phyloP scores from a whole-genome alignment of 2,797 vertebrate genomes.

The Luscinia megarhynchos region DNA sequence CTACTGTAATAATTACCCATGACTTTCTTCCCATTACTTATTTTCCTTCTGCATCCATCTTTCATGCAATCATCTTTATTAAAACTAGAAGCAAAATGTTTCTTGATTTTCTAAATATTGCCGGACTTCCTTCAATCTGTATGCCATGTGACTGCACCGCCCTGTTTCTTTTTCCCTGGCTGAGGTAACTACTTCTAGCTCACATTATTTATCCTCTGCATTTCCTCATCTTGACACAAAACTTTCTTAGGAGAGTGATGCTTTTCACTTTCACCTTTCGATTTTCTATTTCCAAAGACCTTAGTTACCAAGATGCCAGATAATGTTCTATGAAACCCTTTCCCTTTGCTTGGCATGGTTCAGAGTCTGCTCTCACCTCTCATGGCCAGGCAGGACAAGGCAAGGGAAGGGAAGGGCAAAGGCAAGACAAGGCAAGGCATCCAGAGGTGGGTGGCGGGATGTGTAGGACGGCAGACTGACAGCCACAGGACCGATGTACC shows the following conservation, averaged over 20 bases:
- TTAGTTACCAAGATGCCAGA: neutral
- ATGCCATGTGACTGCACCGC: neutral
- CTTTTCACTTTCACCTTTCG: neutral
- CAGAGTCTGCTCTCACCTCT: neutral
- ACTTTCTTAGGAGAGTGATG: neutral
- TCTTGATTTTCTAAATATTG: neutral
- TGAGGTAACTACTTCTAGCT: neutral
- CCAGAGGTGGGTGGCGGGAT: neutral
- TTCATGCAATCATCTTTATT: neutral
- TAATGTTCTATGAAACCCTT: neutral
- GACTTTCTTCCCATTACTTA: neutral
- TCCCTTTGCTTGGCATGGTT: neutral
- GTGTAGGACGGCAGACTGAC: neutral
- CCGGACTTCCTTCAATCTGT: neutral
- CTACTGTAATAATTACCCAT: neutral
- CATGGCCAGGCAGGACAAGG: accelerated
- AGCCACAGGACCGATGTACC: accelerated
- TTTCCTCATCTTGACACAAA: neutral
- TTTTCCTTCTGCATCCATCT: neutral
- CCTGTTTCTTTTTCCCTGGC: neutral
- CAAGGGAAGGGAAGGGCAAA: neutral
- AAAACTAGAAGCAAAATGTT: neutral
- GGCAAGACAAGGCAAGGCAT: accelerated
- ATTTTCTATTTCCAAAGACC: neutral
- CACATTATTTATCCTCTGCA: neutral